Conservation (phyloP, 1,140 invertebrate species). For the Drosophila arawakana region DNA sequence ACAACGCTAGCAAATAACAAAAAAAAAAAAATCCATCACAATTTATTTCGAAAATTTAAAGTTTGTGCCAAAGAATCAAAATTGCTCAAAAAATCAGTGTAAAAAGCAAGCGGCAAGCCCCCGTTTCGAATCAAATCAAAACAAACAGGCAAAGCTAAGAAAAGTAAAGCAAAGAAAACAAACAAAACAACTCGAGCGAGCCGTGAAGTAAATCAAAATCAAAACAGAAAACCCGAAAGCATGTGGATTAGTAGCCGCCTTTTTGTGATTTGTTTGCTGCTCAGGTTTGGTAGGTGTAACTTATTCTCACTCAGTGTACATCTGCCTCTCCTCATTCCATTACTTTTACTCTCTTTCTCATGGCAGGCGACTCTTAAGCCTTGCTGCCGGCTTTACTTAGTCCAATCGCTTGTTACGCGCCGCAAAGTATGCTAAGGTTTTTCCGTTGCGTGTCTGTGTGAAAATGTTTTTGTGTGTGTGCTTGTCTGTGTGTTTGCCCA, state of each 20-base stretch:
- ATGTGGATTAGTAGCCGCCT: constrained; percentile 82
- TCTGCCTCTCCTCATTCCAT: neutral
- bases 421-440: constrained; percentile 64
- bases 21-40: neutral
- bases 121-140: constrained; percentile 28
- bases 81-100: constrained; percentile 35
- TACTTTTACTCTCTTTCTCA: constrained; percentile 7
- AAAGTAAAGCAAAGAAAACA: constrained; percentile 23
- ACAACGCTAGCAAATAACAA: constrained; percentile 7
- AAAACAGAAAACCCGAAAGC: constrained; percentile 74
- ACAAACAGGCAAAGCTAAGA: constrained; percentile 40
- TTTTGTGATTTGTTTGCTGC: constrained; percentile 79
- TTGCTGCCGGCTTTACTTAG: constrained; percentile 41
- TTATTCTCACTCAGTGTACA: neutral
- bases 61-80: constrained; percentile 62
- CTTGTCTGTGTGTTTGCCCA: constrained; percentile 39
- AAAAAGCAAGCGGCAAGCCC: constrained; percentile 29
- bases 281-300: constrained; percentile 74
- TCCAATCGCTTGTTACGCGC: constrained; percentile 50
- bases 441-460: constrained; percentile 37
- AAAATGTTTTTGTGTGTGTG: neutral
- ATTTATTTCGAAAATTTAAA: constrained; percentile 20
- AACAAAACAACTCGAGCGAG: constrained; percentile 21
- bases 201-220: constrained; percentile 59
- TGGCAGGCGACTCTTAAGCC: constrained; percentile 57